Conservation (phyloP, 1,140 invertebrate species). For the Bombus sibiricus region DNA sequence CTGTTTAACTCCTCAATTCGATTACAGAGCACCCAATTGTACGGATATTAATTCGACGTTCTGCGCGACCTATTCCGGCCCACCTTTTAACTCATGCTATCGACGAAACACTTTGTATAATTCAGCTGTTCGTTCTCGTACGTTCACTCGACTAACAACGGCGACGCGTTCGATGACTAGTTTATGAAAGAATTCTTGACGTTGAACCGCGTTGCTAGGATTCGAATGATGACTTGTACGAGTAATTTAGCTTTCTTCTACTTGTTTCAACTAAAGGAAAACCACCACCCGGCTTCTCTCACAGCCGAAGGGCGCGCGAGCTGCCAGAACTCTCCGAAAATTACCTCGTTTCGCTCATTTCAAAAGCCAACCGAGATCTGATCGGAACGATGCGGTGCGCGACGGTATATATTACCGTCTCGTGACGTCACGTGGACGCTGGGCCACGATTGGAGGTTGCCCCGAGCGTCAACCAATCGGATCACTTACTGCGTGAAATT, state of each 20-base stretch:
- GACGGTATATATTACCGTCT: conserved; percentile 82
- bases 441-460: conserved; percentile 66
- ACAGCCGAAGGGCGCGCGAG: conserved; percentile 67
- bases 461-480: conserved; percentile 49
- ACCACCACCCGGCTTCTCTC: conserved; percentile 59
- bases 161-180: conserved; percentile 69
- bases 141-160: conserved; percentile 10
- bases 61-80: not conserved
- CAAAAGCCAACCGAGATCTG: conserved; percentile 74
- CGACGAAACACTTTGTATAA: conserved; percentile 24
- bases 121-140: not conserved
- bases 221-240: not conserved
- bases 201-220: conserved; percentile 3
- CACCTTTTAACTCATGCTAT: conserved; percentile 20
- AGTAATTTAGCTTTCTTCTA: not conserved
- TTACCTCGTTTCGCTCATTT: conserved; percentile 71
- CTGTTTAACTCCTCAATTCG: not conserved
- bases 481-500: conserved; percentile 59
- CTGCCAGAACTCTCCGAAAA: conserved; percentile 66
- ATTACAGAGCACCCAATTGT: not conserved
- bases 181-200: conserved; percentile 64
- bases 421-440: conserved; percentile 78
- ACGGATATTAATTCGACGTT: not conserved
- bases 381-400: conserved; percentile 73
- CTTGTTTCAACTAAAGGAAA: not conserved